Base-by-base conservation (phyloP, 64 coral and sea anemone species). In the Pocillopora verrucosa region DNA sequence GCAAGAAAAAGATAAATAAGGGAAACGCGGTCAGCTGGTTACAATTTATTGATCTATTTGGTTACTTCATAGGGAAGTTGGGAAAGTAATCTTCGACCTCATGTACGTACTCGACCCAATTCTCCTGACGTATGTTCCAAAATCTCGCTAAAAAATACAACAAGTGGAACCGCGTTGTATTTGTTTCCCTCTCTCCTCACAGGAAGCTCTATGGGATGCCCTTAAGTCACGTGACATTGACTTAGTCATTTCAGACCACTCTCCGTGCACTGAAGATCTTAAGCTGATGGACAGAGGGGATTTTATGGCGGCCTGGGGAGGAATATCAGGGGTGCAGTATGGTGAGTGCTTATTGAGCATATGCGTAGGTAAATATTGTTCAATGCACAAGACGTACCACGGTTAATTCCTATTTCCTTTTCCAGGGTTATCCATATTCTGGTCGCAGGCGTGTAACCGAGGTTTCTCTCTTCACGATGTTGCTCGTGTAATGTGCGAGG, bases 201-300 rank as follows among this genome's bases (percentile, higher is more conserved):
- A 95, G 93, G 89, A 95, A 20, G 56, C 73, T 24, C 77, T 95
- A 56, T 95, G 93, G 93, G 78, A 92, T 56, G 93, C 93, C 24
- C 56, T 95, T 0, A 88, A 88, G 72, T 88, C 80, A 88, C 76
- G 89, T 95, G 93, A 95, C 73, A 92, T 95, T 56, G 89, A 95
- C 60, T 76, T 95, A 20, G 93, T 95, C 10, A 86, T 95, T 58
- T 95, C 93, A 1, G 93, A 95, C 84, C 93, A 95, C 73, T 95
- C 93, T 5, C 93, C 93, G 10, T 95, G 93, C 26, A 95, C 93
- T 11, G 75, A 79, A 20, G 93, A 95, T 89, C 73, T 95, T 15
- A 95, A 95, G 72, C 57, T 91, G 16, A 30, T 95, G 68, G 93
- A 95, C 58, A 67, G 80, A 79, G 93, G 93, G 24, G 93, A 95